These are phyloP conservation scores for Schizopygopsis pylzovi DNA, from an alignment of 2,797 vertebrate species.

Conservation along the genomic window DNA sequence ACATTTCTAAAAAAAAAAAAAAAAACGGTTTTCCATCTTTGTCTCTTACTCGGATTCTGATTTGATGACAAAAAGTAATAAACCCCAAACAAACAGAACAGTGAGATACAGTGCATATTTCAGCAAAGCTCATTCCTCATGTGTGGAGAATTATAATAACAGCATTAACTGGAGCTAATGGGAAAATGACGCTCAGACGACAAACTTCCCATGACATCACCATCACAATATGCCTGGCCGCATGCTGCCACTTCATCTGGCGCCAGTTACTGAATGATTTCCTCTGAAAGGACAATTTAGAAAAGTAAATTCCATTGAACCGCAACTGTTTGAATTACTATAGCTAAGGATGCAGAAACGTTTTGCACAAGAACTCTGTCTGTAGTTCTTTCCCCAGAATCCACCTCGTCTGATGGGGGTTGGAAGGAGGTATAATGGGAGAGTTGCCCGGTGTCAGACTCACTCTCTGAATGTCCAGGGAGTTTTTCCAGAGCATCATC, in stretches of 20 bases:
- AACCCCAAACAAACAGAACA: neutral
- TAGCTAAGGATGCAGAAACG: conserved; percentile 3
- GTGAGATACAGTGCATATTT: neutral
- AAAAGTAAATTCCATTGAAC: conserved; percentile 39
- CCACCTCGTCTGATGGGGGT: neutral
- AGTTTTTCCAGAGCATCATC: conserved; percentile 21
- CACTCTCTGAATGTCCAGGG: conserved; percentile 18
- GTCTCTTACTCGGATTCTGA: neutral
- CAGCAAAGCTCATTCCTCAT: conserved; percentile 12
- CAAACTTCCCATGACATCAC: conserved; percentile 45
- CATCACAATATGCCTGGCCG: conserved; percentile 18
- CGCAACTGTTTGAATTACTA: conserved; percentile 9
- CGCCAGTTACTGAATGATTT: conserved; percentile 43
- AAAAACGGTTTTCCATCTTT: neutral
- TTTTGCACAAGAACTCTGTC: neutral
- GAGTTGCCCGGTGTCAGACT: conserved; percentile 17
- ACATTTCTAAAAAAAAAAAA: neutral
- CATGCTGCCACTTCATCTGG: conserved; percentile 34
- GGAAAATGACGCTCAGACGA: conserved; percentile 39
- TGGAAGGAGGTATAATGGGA: conserved; percentile 11
- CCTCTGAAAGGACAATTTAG: conserved; percentile 17
- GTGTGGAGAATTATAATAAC: conserved; percentile 39
- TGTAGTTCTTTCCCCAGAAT: conserved; percentile 7
- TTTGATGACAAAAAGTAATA: conserved; percentile 4
- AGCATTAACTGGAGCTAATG: conserved; percentile 33